Evolutionary conservation across 2,888 invertebrate genomes (phyloP), one percentile per base, ranked within the genome.

Genomic region (Phorcus lineatus): DNA sequence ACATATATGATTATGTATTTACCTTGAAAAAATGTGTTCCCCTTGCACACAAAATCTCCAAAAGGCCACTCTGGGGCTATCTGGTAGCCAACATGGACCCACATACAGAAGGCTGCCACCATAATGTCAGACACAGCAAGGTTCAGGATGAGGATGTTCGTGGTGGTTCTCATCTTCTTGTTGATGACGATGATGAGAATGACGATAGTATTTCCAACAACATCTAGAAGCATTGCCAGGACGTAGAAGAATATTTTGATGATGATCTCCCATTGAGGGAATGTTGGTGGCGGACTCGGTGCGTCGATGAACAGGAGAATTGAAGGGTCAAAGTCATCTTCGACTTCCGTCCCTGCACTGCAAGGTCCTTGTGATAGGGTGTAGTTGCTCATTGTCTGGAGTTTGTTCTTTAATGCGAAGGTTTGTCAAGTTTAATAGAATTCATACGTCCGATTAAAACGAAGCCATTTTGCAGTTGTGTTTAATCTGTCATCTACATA

Each of bases 91-190:
- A 90, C 85, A 74, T 91, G 91, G 0, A 91, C 87, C 91, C 91
- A 91, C 91, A 92, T 91, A 78, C 90, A 91, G 81, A 90, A 89
- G 0, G 81, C 67, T 0, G 88, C 91, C 7, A 92, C 90, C 87
- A 91, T 84, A 9, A 91, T 78, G 78, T 91, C 91, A 22, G 90
- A 89, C 9, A 89, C 76, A 0, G 91, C 91, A 67, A 91, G 84
- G 76, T 92, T 91, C 62, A 90, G 78, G 11, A 91, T 86, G 40
- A 91, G 85, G 66, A 88, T 79, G 78, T 90, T 90, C 28, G 90
- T 90, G 0, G 90, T 85, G 0, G 87, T 87, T 55, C 88, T 80
- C 90, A 91, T 90, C 19, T 86, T 81, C 62, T 85, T 85, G 80
- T 89, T 90, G 7, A 86, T 78, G 7, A 82, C 76, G n/a, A 91